Base-by-base conservation (phyloP, 2,113 vertebrate species). In the Leiothrix lutea region DNA sequence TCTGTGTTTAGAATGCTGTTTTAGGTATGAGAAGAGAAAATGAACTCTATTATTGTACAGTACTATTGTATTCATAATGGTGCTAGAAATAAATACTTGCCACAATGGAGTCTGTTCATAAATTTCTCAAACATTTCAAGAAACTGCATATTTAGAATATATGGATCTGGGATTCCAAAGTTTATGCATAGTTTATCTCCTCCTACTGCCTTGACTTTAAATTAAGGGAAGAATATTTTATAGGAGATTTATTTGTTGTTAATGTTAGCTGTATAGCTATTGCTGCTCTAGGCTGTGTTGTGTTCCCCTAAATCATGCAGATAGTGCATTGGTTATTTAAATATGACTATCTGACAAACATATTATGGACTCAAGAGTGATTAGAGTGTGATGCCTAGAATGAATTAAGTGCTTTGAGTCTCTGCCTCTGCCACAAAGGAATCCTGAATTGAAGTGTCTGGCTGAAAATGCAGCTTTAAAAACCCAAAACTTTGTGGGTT, bases 391-490 rank as follows among this genome's bases (percentile, higher is more conserved):
- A 86, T 86, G 53, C 23, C 65, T 78, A 14, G 35, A 71, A 86
- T 70, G 19, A 90, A 16, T 73, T 48, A 62, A 90, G 36, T 73
- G 56, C 38, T 91, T 69, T 92, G 53, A 36, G 15, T 81, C 64
- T 91, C 40, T 58, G 15, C 38, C 20, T 88, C 21, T 72, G 11
- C 48, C 3, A 0, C 61, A 74, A 29, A 79, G 18, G 36, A 78
- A 56, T 78, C 71, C 21, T 73, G 54, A 82, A 47, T 50, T 10
- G 1, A 92, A 70, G 31, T 38, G 25, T 73, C 22, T 78, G 56
- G 22, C 48, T 83, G 65, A 95, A 97, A 94, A 80, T 26, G 25
- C 44, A 87, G 33, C 56, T 89, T 64, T 53, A 67, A 92, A 91
- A 83, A 5, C 6, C 2, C 38, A 19, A 65, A 77, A 58, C 6